Base-by-base conservation (phyloP, 2,888 invertebrate genomes). In the Drosophila meridiana region DNA sequence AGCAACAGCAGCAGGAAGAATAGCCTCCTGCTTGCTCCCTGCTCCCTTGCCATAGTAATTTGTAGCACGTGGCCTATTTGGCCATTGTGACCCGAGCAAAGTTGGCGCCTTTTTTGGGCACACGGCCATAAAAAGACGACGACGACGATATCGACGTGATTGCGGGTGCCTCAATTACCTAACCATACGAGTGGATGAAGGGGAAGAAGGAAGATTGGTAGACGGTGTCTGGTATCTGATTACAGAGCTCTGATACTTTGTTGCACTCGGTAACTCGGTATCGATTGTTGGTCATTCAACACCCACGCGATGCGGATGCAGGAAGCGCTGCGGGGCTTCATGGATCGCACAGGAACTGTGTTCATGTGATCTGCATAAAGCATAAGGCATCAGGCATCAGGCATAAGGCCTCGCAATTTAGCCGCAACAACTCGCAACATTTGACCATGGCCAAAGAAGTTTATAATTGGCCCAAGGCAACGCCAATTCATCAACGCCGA, bases 391-490 rank as follows among this genome's bases (percentile, higher is more conserved):
- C 2, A n/a, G 3, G 84, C 52, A 13, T 26, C 20, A 20, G 32
- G 87, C 89, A 90, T 90, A 82, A 82, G 82, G 76, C 74, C 85
- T 70, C 64, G 72, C 73, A 69, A 82, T 81, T 69, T 69, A 50
- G 66, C 64, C 42, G 13, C 53, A 53, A 5, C 71, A 73, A 72
- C 60, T 64, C 40, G 30, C 64, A 43, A 42, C n/a, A 78, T 62
- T 63, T 78, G 89, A 59, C 65, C 40, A 73, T 67, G 65, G 69
- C 87, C 87, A 87, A 90, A 87, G 86, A 83, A 86, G 87, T 91
- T 88, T 90, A 87, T 87, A 87, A 87, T 90, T 87, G 87, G 91
- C 91, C 90, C 89, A 87, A 82, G 83, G 90, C 89, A 85, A 77
- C 90, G 69, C 76, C 90, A 87, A 87, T 87, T 90, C 90, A 87